These are phyloP conservation scores for Eurosta solidaginis DNA, from an alignment of 1,140 invertebrate genomes.

Conservation along the genomic window DNA sequence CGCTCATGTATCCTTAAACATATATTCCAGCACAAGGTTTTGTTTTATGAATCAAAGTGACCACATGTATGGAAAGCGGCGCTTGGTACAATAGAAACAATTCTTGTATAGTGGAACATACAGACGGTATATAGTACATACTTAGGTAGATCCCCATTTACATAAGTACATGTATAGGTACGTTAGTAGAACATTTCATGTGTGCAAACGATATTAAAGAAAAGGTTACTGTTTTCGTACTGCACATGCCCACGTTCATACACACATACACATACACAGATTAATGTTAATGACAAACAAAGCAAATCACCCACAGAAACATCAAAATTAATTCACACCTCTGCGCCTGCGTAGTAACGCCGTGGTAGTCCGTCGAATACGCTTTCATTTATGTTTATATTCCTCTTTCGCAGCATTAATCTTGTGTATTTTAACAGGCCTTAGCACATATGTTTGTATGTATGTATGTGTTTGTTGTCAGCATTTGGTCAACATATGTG, in stretches of 20 bases:
- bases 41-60: no score
- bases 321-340: constrained; percentile 25
- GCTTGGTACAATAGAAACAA: background rate
- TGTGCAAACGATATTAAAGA: constrained; percentile 11
- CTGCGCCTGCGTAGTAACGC: background rate
- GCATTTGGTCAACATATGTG: constrained; percentile 27
- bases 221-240: background rate
- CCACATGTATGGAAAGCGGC: background rate
- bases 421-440: no score
- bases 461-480: background rate
- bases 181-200: no score
- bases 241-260: background rate
- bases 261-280: no score
- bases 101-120: background rate
- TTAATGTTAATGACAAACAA: constrained; percentile 6
- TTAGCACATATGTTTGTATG: background rate
- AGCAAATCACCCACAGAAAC: background rate
- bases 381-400: no score
- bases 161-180: no score
- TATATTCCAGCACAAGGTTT: no score
- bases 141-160: no score
- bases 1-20: no score
- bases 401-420: no score
- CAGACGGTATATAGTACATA: background rate
- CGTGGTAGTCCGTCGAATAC: background rate